A percentile compares a stretch with the other conserved stretches of the same genome.
Evolutionary conservation across 1,140 invertebrate genomes (phyloP).

Genomic region (Tetragnatha versicolor): DNA sequence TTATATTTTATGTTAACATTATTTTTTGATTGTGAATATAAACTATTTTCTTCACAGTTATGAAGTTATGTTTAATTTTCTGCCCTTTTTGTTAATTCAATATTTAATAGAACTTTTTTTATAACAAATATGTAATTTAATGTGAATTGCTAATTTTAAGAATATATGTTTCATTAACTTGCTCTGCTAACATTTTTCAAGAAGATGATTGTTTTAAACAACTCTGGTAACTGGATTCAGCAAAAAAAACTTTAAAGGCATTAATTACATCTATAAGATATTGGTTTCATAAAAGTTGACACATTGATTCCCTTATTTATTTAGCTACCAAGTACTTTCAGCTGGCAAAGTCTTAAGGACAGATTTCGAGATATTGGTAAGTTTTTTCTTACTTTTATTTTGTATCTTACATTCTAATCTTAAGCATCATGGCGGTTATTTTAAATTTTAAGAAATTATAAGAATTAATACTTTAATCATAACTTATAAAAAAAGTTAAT

Average conservation of each 20-base stretch:
- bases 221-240: slow-evolving; percentile 11
- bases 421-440: too few relatives aligned
- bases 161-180: background rate
- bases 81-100: too few relatives aligned
- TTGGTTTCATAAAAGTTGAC: background rate
- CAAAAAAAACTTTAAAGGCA: background rate
- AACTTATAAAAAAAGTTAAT: background rate
- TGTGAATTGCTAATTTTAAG: background rate
- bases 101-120: background rate
- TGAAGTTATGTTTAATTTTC: too few relatives aligned
- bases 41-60: too few relatives aligned
- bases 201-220: background rate
- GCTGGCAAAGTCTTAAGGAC: slow-evolving; percentile 86
- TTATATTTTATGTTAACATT: too few relatives aligned
- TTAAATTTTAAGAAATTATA: too few relatives aligned
- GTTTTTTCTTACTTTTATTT: background rate
- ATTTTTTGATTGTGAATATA: too few relatives aligned
- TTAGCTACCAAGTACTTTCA: slow-evolving; percentile 76
- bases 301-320: slow-evolving; percentile 31
- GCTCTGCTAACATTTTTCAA: background rate
- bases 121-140: background rate
- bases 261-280: background rate
- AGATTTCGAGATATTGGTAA: slow-evolving; percentile 84
- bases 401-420: background rate
- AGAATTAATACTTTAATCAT: background rate